Evolutionary conservation across 1,140 invertebrate genomes (phyloP), one percentile per base, ranked within the genome.

Genomic region (Drosophila parabipectinata): DNA sequence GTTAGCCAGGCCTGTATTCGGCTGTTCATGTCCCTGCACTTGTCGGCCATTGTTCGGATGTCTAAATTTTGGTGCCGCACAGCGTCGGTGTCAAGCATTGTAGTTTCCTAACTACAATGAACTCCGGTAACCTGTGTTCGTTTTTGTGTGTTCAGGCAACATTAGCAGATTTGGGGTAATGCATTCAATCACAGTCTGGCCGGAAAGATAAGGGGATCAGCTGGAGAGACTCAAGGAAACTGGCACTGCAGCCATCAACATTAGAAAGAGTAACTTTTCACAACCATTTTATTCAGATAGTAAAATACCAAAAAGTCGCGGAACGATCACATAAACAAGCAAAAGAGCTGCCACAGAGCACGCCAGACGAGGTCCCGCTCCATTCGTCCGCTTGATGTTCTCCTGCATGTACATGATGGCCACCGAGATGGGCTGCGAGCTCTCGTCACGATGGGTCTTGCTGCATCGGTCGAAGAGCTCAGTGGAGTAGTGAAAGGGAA

Each of bases 11-110:
- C 59, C 58, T 24, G 32, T 68, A 52, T 79, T 37, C 14, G 34
- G 39, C 34, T 61, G 63, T 57, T 4, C 41, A 1, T 14, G 41
- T 15, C 15, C 54, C 66, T 80, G 72, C 66, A 80, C 55, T 66
- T 76, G 64, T 28, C 77, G 26, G 57, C 64, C 78, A 80, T 80
- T 80, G 77, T 80, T 73, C 28, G 24, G 39, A 53, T 48, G 55
- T 64, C 72, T 80, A 63, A 76, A 75, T 71, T 75, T 75, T 71
- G 59, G 48, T 48, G 54, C 48, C 60, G 58, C 53, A 64, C 63
- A 68, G 48, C 48, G 9, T 12, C 47, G 32, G 8, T 48, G 39
- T 34, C 37, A 56, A 54, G 15, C 15, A 44, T 64, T 21, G 44
- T 18, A 44, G 50, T 32, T 55, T 50, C 18, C n/a, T 44, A 54